Base-by-base conservation (phyloP, 2,113 vertebrate genomes). In the Paralichthys olivaceus region DNA sequence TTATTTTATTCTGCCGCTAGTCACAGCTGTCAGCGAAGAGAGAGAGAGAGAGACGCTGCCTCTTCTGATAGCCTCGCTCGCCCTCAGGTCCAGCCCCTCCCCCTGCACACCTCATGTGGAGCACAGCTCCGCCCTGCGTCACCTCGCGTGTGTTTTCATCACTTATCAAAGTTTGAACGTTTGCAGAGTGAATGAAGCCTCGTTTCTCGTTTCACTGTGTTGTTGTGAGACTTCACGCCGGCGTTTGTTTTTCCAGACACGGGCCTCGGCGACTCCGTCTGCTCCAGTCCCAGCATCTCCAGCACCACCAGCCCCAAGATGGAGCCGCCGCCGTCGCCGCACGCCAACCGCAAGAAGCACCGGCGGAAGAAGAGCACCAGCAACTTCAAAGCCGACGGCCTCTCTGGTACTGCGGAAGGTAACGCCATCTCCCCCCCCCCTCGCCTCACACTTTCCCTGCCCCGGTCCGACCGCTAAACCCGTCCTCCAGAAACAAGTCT, bases 291-390 rank as follows among this genome's bases (percentile, higher is more conserved):
- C 54, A 98, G 96, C 56, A 95, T 98, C 86, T 98, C 97, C 88
- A 98, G 96, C 68, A 97, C 96, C 55, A 96, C 97, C 68, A 99
- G 97, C 84, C 98, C 98, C 66, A 99, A 99, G 89, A 95, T 97
- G 61, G 98, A 99, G 65, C 97, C 97, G 0, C 98, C 97, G 14
- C 97, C 98, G 2, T 99, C 98, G 19, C 98, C 97, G 9, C 98
- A 99, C 2, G 97, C 97, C 93, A 99, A 98, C 95, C 96, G 98
- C 82, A 99, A 99, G 94, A 99, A 99, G 72, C 98, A 99, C 86
- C 95, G 97, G 2, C 85, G 98, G 94, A 99, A 99, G 97, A 99
- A 99, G 92, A 99, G 97, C 91, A 97, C 97, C 22, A 98, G 97
- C 93, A 99, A 98, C 94, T 98, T 99, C 93, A 98, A 96, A 83